Base-by-base conservation (phyloP, 2,797 vertebrate genomes). In the Alcedo quadribrachys region DNA sequence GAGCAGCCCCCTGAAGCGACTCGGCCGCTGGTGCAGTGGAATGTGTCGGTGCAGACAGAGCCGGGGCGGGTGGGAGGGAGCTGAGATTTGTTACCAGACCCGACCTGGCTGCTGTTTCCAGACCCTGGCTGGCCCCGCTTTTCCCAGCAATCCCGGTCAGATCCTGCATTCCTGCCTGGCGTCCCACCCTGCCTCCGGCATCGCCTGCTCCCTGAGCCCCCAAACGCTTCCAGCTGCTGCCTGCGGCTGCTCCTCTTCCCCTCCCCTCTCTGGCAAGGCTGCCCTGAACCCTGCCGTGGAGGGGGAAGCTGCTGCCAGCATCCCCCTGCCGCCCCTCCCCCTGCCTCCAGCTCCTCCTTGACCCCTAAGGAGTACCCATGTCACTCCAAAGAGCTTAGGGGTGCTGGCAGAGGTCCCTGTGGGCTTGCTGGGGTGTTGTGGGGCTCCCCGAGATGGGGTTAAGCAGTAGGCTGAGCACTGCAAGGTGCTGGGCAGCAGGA, bases 201-300 rank as follows among this genome's bases (percentile, higher is more conserved):
- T 2, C 43, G 86, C 86, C 84, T 20, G 84, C 69, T 88, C 65
- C 87, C 77, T 0, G 22, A 68, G 45, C 71, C 66, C 61, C 66
- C 69, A 51, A 86, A 77, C 33, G 17, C 85, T 94, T 94, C 85
- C 94, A 95, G 94, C 78, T 91, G 90, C 78, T 74, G 86, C 68
- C 51, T 54, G 67, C 9, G 55, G 45, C 87, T 60, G 63, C 73
- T 69, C 21, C 35, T 8, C 53, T 45, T 69, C 22, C 70, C 68
- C 63, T 80, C 73, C 84, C 55, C 35, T 24, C 8, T 11, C 76
- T 15, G 63, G 85, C 76, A 57, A 37, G 2, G 15, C 37, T 57
- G 53, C 63, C 76, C 15, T 19, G 54, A 78, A 61, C 57, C 86
- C 45, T 8, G 9, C 46, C 6, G 9, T 11, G 21, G 32, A 25